Evolutionary conservation across 2,113 vertebrate genomes (phyloP).

Genomic region (Rhinoderma darwinii): DNA sequence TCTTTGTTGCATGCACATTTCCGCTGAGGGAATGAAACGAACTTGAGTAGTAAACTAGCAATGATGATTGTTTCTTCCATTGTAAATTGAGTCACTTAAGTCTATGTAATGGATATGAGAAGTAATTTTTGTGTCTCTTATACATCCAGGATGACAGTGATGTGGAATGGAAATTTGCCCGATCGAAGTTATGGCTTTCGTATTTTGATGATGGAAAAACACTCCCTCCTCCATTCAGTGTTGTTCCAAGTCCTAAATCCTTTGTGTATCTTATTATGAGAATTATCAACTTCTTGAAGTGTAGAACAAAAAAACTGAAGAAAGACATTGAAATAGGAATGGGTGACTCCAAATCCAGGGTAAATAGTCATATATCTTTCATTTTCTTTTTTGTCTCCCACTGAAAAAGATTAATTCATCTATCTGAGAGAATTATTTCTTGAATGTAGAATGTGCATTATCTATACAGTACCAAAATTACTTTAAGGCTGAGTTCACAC

Average conservation of each 20-base stretch:
- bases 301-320: slow-evolving; percentile 77
- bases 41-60: background rate
- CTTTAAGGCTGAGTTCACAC: too few relatives aligned
- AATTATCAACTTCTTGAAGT: slow-evolving; percentile 78
- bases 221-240: slow-evolving; percentile 86
- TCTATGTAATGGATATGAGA: background rate
- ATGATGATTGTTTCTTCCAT: background rate
- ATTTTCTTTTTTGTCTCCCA: background rate
- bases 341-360: slow-evolving; percentile 85
- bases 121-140: background rate
- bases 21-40: background rate
- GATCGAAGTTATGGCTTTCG: slow-evolving; percentile 87
- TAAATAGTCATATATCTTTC: slow-evolving; percentile 62
- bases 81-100: background rate
- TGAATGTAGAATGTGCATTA: background rate
- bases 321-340: slow-evolving; percentile 85
- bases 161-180: slow-evolving; percentile 90
- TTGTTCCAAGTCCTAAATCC: slow-evolving; percentile 88
- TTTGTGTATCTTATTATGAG: slow-evolving; percentile 82
- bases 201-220: slow-evolving; percentile 91
- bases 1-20: background rate
- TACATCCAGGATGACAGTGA: slow-evolving; percentile 84
- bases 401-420: background rate
- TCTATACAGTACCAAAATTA: too few relatives aligned
- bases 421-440: background rate